Evolutionary conservation across 2,797 vertebrate species (phyloP).

Genomic region (Pristis pectinata): DNA sequence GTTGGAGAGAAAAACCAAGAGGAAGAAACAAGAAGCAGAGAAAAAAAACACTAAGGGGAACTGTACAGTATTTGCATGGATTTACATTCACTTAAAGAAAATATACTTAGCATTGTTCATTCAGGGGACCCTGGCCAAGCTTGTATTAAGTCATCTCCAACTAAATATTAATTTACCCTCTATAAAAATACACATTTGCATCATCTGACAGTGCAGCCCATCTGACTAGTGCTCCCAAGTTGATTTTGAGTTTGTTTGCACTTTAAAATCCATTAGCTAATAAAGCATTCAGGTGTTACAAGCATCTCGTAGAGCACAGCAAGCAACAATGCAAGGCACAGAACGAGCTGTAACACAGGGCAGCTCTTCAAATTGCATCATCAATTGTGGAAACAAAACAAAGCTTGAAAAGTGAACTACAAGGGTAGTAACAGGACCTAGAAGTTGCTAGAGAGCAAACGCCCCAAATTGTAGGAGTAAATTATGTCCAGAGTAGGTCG

Average conservation of each 20-base stretch:
- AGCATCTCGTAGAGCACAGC: neutral
- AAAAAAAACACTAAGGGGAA: neutral
- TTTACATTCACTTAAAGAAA: neutral
- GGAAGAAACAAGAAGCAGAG: neutral
- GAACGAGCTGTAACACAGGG: neutral
- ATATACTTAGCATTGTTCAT: neutral
- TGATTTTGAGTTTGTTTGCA: neutral
- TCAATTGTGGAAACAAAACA: neutral
- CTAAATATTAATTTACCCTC: neutral
- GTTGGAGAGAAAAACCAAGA: neutral
- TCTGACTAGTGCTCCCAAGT: neutral
- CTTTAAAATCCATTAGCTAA: neutral
- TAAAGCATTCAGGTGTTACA: neutral
- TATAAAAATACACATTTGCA: neutral
- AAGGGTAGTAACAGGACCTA: neutral
- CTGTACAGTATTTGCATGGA: neutral
- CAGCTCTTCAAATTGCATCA: neutral
- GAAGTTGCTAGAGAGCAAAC: neutral
- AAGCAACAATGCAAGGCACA: neutral
- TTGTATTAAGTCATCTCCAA: too few species aligned
- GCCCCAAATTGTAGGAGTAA: neutral
- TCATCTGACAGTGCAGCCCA: neutral
- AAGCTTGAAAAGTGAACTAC: neutral
- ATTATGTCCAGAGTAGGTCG: neutral
- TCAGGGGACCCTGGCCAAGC: too few species aligned